A percentile compares a stretch with the other conserved stretches of the same genome.
Evolutionary conservation across 1,140 invertebrate genomes (phyloP).

Genomic region (Tetramorium parvispinum): DNA sequence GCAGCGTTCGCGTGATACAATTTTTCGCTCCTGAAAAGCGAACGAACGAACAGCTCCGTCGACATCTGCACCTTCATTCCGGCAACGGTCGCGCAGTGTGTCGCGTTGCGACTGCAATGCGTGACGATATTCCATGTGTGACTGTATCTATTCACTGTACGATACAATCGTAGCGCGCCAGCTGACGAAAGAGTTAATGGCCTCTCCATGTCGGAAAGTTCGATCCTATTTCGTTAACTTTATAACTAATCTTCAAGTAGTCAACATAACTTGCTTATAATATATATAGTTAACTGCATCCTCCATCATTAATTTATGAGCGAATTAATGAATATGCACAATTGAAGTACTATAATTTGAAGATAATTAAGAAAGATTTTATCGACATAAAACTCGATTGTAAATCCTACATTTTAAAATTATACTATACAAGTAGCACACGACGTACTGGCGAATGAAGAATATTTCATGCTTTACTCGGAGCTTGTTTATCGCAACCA

Average conservation of each 20-base stretch:
- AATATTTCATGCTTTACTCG: conserved; percentile 62
- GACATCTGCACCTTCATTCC: conserved; percentile 37
- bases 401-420: not conserved
- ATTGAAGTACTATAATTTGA: not conserved
- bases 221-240: not conserved
- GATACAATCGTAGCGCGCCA: not conserved
- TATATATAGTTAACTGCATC: not conserved
- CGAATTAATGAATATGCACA: too few relatives aligned
- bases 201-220: not conserved
- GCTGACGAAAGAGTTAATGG: conserved; percentile 24
- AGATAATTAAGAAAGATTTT: not conserved
- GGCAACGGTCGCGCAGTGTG: not conserved
- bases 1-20: not conserved
- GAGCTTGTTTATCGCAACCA: conserved; percentile 73
- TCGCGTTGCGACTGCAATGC: conserved; percentile 24
- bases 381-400: conserved; percentile 36
- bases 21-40: conserved; percentile 35
- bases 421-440: not conserved
- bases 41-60: conserved; percentile 12
- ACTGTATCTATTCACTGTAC: not conserved
- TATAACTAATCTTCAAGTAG: not conserved
- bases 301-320: not conserved
- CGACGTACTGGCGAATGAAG: conserved; percentile 27
- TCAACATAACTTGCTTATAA: not conserved
- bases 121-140: conserved; percentile 21